phyloP scores from a whole-genome alignment of 2,797 vertebrate species.

The Tenualosa ilisha region DNA sequence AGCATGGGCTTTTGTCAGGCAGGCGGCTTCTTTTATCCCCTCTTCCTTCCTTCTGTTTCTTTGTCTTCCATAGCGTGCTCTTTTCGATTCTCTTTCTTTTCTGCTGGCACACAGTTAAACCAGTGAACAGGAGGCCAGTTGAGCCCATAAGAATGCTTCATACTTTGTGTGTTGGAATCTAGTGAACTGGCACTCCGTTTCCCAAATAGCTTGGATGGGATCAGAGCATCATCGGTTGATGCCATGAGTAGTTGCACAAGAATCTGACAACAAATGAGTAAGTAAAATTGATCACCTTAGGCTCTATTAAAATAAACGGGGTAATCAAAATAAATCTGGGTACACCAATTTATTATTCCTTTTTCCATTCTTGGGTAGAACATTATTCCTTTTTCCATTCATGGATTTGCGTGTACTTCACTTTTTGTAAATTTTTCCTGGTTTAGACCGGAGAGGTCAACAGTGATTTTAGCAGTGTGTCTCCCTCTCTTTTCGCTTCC shows the following conservation, averaged over 20 bases:
- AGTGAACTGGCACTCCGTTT: background rate
- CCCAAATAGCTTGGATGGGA: background rate
- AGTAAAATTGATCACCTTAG: background rate
- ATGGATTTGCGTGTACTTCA: background rate
- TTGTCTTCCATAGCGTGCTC: background rate
- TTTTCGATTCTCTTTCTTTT: background rate
- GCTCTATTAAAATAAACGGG: background rate
- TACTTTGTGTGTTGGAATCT: background rate
- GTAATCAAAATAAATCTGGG: background rate
- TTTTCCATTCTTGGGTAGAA: background rate
- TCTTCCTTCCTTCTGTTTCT: background rate
- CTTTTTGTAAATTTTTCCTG: background rate
- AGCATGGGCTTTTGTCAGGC: background rate
- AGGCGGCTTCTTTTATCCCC: background rate
- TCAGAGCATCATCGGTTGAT: background rate
- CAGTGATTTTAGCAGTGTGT: background rate
- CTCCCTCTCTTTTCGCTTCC: background rate
- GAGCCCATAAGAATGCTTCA: constrained; percentile 3
- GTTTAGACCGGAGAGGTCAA: background rate
- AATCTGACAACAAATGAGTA: background rate
- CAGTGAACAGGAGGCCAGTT: background rate
- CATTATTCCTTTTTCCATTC: background rate
- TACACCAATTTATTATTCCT: background rate
- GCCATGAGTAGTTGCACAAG: background rate
- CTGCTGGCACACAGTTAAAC: background rate